Evolutionary conservation across 2,888 invertebrate genomes (phyloP).

Genomic region (Priapulus caudatus): DNA sequence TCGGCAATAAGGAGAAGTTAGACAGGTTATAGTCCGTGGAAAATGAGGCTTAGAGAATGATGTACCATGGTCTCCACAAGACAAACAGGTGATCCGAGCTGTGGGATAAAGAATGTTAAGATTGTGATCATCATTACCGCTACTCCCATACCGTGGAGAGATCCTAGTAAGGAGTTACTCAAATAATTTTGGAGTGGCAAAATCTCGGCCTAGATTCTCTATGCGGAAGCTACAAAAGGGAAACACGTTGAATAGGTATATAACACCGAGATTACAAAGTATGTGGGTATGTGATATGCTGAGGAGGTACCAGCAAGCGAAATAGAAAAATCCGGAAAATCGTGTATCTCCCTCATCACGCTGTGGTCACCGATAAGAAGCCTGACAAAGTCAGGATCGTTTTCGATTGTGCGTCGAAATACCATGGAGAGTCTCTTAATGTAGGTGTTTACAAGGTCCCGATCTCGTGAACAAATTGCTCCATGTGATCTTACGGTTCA

Average conservation of each 20-base stretch:
- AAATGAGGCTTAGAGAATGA: too few relatives aligned
- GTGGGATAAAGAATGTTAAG: background rate
- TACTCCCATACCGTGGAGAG: background rate
- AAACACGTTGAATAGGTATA: too few relatives aligned
- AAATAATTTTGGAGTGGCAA: background rate
- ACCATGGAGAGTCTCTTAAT: slow-evolving; percentile 1
- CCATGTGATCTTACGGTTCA: background rate
- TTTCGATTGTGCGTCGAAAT: background rate
- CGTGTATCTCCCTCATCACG: background rate
- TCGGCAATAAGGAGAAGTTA: too few relatives aligned
- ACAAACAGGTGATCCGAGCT: background rate
- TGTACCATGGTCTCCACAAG: background rate
- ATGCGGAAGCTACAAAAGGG: too few relatives aligned
- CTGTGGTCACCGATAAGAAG: background rate
- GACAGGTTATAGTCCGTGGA: too few relatives aligned
- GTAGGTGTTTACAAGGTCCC: background rate
- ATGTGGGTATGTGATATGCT: too few relatives aligned
- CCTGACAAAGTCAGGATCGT: slow-evolving; percentile 1
- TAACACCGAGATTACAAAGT: too few relatives aligned
- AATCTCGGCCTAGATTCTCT: background rate
- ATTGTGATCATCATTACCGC: background rate
- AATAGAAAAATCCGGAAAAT: too few relatives aligned
- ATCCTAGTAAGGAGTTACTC: background rate
- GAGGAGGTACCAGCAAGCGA: too few relatives aligned
- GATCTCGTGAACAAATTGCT: background rate